Evolutionary conservation across 2,113 vertebrate genomes (phyloP).

Genomic region (Scartelaos histophorus): DNA sequence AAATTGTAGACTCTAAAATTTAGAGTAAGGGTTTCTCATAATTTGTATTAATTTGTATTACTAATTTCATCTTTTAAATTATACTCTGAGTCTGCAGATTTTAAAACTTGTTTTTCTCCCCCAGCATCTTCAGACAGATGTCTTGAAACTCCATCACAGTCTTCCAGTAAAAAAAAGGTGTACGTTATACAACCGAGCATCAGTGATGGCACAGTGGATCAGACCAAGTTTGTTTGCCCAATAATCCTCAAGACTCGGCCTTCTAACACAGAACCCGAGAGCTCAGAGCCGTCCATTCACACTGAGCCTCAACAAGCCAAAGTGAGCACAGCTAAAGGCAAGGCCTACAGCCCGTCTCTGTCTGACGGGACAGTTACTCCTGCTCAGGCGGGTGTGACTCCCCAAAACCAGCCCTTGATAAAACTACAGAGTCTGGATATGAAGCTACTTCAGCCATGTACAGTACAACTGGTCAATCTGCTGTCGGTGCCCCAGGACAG

Average conservation of each 20-base stretch:
- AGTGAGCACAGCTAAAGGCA: slow-evolving; percentile 52
- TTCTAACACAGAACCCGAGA: background rate
- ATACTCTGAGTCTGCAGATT: background rate
- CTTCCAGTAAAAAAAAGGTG: slow-evolving; percentile 28
- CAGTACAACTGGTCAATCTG: slow-evolving; percentile 70
- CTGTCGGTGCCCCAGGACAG: slow-evolving; percentile 1
- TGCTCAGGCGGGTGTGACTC: slow-evolving; percentile 23
- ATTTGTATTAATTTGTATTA: background rate
- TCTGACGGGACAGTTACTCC: slow-evolving; percentile 45
- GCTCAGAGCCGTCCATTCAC: slow-evolving; percentile 11
- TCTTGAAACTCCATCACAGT: background rate
- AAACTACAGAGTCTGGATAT: slow-evolving; percentile 55
- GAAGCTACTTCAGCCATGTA: slow-evolving; percentile 59
- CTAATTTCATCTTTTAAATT: background rate
- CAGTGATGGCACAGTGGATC: background rate
- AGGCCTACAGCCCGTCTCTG: slow-evolving; percentile 42
- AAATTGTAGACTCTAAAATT: no score
- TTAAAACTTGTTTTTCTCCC: background rate
- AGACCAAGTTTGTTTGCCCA: slow-evolving; percentile 53
- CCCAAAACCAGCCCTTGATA: slow-evolving; percentile 46
- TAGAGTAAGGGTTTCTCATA: background rate
- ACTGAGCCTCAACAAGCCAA: slow-evolving; percentile 50
- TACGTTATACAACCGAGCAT: slow-evolving; percentile 31
- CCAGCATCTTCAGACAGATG: slow-evolving; percentile 19
- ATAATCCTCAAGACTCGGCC: slow-evolving; percentile 37